Evolutionary conservation across 2,888 invertebrate genomes (phyloP).

Genomic region (Caenorhabditis plicata): DNA sequence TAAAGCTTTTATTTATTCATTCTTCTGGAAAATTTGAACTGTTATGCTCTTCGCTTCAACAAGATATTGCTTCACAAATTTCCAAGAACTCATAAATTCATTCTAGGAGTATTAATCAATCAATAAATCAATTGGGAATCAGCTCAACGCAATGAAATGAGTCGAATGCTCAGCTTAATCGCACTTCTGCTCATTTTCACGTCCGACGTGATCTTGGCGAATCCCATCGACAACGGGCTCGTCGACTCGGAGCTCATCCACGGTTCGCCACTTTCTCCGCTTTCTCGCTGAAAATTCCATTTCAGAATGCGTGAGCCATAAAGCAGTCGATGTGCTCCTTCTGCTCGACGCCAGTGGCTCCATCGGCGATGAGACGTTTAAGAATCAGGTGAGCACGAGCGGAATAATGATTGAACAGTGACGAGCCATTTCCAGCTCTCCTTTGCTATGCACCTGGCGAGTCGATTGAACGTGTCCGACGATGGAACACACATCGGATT

Average conservation of each 20-base stretch:
- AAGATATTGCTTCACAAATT: no score
- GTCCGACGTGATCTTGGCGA: no score
- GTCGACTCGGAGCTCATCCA: conserved; percentile 62
- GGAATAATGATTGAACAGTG: conserved; percentile 34
- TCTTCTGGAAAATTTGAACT: no score
- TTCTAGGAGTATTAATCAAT: no score
- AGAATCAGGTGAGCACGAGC: conserved; percentile 29
- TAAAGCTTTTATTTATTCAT: no score
- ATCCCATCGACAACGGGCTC: conserved; percentile 62
- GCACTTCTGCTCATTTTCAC: no score
- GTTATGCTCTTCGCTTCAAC: no score
- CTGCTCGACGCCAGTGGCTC: conserved; percentile 67
- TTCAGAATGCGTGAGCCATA: conserved; percentile 58
- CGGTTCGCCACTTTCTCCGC: conserved; percentile 30
- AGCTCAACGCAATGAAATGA: no score
- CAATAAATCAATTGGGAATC: no score
- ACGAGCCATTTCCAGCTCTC: conserved; percentile 44
- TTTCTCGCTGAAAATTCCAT: background rate
- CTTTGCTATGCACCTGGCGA: conserved; percentile 65
- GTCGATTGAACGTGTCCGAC: conserved; percentile 64
- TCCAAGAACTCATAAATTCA: no score
- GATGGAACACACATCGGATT: conserved; percentile 65
- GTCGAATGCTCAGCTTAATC: no score
- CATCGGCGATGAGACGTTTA: conserved; percentile 64
- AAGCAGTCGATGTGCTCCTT: conserved; percentile 66